A percentile compares a stretch with the other conserved stretches of the same genome.
phyloP scores from a whole-genome alignment of 1,140 invertebrate species.

The Calliphora vicina region DNA sequence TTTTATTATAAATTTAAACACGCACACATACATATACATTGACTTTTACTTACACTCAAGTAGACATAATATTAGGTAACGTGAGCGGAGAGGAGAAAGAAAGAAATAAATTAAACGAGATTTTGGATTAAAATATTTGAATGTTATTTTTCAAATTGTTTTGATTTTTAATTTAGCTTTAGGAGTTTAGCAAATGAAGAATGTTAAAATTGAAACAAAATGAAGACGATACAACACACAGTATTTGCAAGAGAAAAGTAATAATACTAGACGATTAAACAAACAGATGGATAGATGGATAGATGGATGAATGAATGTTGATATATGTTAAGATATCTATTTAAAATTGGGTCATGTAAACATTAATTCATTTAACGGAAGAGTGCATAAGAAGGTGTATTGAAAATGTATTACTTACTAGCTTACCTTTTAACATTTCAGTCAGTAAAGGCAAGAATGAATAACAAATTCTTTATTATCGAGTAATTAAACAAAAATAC shows the following conservation, averaged over 20 bases:
- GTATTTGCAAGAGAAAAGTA: too few species aligned
- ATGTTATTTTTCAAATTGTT: background rate
- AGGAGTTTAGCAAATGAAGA: background rate
- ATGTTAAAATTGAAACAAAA: background rate
- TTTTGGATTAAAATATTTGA: constrained; percentile 11
- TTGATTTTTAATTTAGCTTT: background rate
- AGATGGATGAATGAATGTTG: background rate
- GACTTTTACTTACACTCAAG: background rate
- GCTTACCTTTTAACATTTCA: too few species aligned
- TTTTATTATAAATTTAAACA: background rate
- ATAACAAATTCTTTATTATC: too few species aligned
- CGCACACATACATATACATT: background rate
- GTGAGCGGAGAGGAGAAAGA: background rate
- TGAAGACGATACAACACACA: too few species aligned
- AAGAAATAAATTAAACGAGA: background rate
- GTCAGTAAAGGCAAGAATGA: too few species aligned
- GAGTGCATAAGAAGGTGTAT: background rate
- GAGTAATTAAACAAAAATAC: too few species aligned
- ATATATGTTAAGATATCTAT: background rate
- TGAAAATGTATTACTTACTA: background rate
- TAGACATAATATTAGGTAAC: background rate
- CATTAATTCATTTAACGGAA: background rate
- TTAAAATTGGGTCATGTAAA: background rate
- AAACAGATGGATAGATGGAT: background rate
- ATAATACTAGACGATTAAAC: background rate